Percentiles rank a stretch among this genome's conserved stretches.
Evolutionary conservation across 2,113 vertebrate species (phyloP).

Genomic region (Tichodroma muraria): DNA sequence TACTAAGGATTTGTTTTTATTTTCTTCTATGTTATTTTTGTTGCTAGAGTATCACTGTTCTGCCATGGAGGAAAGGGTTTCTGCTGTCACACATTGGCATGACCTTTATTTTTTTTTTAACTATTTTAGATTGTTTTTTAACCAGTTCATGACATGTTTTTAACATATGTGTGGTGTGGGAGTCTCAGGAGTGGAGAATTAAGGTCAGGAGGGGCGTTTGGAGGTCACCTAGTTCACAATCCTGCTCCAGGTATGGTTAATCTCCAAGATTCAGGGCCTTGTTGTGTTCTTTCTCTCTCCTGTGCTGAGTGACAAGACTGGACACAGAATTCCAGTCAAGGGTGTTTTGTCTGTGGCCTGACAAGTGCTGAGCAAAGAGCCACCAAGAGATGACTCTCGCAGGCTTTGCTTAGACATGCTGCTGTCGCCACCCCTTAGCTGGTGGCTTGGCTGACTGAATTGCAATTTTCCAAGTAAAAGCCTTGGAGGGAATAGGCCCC

Average conservation of each 20-base stretch:
- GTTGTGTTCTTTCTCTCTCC: not conserved
- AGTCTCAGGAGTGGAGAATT: not conserved
- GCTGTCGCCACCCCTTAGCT: not conserved
- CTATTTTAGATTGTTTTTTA: not conserved
- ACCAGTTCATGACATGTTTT: not conserved
- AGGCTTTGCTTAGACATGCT: not conserved
- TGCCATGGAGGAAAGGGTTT: not conserved
- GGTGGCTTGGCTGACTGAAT: not conserved
- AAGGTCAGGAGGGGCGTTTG: not conserved
- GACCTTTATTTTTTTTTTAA: not conserved
- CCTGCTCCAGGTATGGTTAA: not conserved
- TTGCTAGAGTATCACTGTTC: not conserved
- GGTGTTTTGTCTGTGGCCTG: not conserved
- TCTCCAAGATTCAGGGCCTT: not conserved
- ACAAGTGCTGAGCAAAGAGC: not conserved
- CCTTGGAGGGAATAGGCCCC: not conserved
- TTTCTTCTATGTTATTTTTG: not conserved
- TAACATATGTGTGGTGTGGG: not conserved
- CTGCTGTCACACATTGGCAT: not conserved
- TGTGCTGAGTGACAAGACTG: not conserved
- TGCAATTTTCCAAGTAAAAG: not conserved
- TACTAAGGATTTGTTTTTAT: not conserved
- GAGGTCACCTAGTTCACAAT: not conserved
- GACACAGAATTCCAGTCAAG: not conserved
- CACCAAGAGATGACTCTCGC: not conserved